Percentiles rank a stretch among this genome's conserved stretches.
These are phyloP conservation scores for Amphimallon solstitiale DNA, from an alignment of 2,888 invertebrate species.

Conservation along the genomic window DNA sequence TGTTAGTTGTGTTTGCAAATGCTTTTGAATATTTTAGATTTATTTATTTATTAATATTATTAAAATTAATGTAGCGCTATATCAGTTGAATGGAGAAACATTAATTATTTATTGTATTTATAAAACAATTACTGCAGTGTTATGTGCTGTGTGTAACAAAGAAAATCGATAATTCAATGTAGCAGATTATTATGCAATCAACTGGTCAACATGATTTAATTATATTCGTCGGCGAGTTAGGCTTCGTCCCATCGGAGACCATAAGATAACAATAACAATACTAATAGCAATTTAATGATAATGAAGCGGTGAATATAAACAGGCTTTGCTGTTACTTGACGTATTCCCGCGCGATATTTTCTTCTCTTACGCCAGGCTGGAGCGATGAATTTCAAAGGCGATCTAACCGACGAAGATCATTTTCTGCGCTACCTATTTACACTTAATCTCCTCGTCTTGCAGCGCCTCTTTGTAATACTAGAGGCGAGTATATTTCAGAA, in stretches of 20 bases:
- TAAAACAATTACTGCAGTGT: too few relatives aligned
- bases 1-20: too few relatives aligned
- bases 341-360: neutral
- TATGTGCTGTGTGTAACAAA: too few relatives aligned
- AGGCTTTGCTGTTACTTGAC: neutral
- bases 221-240: too few relatives aligned
- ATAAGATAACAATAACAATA: constrained; percentile 23
- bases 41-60: too few relatives aligned
- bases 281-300: constrained; percentile 36
- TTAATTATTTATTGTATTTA: too few relatives aligned
- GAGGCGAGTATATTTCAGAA: neutral
- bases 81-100: too few relatives aligned
- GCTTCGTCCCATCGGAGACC: neutral
- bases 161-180: too few relatives aligned
- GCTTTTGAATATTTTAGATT: too few relatives aligned
- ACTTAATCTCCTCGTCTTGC: neutral
- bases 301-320: constrained; percentile 23
- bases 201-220: too few relatives aligned
- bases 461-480: neutral
- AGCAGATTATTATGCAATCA: too few relatives aligned
- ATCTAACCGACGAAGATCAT: neutral
- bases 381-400: neutral
- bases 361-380: neutral
- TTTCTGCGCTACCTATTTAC: neutral
- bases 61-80: too few relatives aligned